Evolutionary conservation across 2,113 vertebrate species (phyloP).

Genomic region (Oncorhynchus mykiss): DNA sequence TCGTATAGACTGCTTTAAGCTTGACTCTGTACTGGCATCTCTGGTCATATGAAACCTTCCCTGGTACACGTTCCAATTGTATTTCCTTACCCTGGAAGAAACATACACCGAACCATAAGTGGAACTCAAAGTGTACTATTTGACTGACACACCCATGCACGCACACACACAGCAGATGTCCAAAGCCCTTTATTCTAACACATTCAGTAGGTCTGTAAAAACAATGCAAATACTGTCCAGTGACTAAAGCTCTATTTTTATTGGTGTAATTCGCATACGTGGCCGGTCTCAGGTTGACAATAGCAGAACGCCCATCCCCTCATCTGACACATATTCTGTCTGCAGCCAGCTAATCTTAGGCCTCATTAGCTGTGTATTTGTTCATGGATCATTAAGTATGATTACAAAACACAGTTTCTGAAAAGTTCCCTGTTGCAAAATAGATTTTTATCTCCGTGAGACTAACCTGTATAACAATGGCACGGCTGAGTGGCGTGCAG

Average conservation of each 20-base stretch:
- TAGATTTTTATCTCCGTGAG: too few species aligned
- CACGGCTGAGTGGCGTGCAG: too few species aligned
- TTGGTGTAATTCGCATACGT: background rate
- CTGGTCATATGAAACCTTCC: slow-evolving; percentile 26
- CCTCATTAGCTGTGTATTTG: too few species aligned
- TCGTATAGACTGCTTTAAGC: rapidly evolving
- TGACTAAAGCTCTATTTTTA: background rate
- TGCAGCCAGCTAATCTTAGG: too few species aligned
- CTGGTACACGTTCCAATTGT: background rate
- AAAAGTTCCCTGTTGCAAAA: too few species aligned
- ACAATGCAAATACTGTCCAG: too few species aligned
- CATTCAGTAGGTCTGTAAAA: too few species aligned
- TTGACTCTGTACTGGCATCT: slow-evolving; percentile 54
- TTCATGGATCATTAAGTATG: too few species aligned
- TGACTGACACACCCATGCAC: background rate
- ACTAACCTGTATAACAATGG: too few species aligned
- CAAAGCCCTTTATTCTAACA: background rate
- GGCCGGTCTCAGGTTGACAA: background rate
- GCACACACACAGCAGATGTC: background rate
- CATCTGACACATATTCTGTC: too few species aligned
- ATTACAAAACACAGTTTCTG: too few species aligned
- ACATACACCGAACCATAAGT: background rate
- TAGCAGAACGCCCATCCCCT: background rate
- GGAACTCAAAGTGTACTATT: background rate
- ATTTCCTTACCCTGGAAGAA: background rate